phyloP scores from a whole-genome alignment of 2,888 invertebrate species.

The Chrysolina americana region DNA sequence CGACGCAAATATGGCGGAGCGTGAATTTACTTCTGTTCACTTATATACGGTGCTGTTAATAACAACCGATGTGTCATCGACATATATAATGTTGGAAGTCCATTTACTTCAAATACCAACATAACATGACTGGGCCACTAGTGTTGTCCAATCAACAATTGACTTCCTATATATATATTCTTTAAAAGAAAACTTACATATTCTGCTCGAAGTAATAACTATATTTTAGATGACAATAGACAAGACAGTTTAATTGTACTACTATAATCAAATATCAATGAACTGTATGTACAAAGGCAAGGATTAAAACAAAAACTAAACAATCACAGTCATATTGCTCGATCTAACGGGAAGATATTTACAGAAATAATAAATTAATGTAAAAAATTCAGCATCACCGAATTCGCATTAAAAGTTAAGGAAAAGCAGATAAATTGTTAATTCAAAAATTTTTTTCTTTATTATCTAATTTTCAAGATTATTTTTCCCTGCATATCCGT shows the following conservation, averaged over 20 bases:
- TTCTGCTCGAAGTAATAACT: background rate
- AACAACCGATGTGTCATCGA: too few relatives aligned
- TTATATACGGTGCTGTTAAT: too few relatives aligned
- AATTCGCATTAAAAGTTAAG: slow-evolving; percentile 41
- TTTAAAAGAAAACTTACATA: background rate
- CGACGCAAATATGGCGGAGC: too few relatives aligned
- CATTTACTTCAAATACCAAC: too few relatives aligned
- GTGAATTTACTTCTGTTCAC: too few relatives aligned
- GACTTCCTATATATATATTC: background rate
- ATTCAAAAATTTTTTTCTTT: slow-evolving; percentile 1
- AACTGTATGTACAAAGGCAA: slow-evolving; percentile 56
- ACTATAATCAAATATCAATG: slow-evolving; percentile 57
- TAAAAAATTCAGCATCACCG: slow-evolving; percentile 44
- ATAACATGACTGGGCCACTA: too few relatives aligned
- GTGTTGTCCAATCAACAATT: too few relatives aligned
- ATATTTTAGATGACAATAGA: slow-evolving; percentile 8
- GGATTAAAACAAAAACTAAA: slow-evolving; percentile 47
- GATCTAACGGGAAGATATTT: slow-evolving; percentile 44
- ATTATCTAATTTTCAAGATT: background rate
- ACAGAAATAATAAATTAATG: slow-evolving; percentile 44
- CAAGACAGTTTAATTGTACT: slow-evolving; percentile 51
- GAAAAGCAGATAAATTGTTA: slow-evolving; percentile 49
- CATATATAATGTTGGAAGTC: too few relatives aligned
- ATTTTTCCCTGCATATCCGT: slow-evolving; percentile 21
- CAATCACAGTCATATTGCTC: slow-evolving; percentile 58